Evolutionary conservation across 1,140 invertebrate species (phyloP).

Genomic region (Laupala kohalensis): DNA sequence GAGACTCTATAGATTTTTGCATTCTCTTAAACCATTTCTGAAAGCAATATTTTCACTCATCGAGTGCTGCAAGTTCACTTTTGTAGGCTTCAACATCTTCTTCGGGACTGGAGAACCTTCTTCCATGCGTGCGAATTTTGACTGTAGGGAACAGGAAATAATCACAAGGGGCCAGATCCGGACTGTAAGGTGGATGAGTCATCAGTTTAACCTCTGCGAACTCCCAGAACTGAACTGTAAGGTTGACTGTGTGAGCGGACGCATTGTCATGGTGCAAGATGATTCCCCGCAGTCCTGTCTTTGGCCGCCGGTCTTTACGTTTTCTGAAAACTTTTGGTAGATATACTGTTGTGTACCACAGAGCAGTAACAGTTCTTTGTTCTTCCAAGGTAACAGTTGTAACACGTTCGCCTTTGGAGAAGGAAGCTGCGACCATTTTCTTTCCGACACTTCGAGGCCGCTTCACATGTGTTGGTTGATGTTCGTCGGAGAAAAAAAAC

Average conservation of each 20-base stretch:
- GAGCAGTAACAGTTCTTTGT: constrained; percentile 6
- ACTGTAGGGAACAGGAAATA: constrained; percentile 1
- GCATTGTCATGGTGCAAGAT: constrained; percentile 1
- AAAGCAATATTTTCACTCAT: background rate
- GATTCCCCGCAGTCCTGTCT: constrained; percentile 4
- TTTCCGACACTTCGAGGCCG: background rate
- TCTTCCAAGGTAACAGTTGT: constrained; percentile 1
- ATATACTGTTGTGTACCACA: constrained; percentile 5
- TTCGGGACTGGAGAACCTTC: background rate
- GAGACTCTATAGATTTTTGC: background rate
- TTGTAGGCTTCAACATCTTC: background rate
- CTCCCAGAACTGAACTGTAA: background rate
- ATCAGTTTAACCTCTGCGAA: too few relatives aligned
- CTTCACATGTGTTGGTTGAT: background rate
- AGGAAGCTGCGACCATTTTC: constrained; percentile 4
- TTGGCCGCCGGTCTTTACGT: background rate
- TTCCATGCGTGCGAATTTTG: background rate
- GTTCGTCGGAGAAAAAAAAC: constrained; percentile 4
- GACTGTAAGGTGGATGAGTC: constrained; percentile 5
- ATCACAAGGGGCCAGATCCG: constrained; percentile 1
- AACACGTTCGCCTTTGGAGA: constrained; percentile 4
- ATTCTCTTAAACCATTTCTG: constrained; percentile 3
- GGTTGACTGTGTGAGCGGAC: constrained; percentile 1
- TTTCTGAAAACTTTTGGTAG: constrained; percentile 3
- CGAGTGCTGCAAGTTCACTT: background rate